A percentile compares a stretch with the other conserved stretches of the same genome.
phyloP scores from a whole-genome alignment of 2,888 invertebrate species.

The Anodontia alba region DNA sequence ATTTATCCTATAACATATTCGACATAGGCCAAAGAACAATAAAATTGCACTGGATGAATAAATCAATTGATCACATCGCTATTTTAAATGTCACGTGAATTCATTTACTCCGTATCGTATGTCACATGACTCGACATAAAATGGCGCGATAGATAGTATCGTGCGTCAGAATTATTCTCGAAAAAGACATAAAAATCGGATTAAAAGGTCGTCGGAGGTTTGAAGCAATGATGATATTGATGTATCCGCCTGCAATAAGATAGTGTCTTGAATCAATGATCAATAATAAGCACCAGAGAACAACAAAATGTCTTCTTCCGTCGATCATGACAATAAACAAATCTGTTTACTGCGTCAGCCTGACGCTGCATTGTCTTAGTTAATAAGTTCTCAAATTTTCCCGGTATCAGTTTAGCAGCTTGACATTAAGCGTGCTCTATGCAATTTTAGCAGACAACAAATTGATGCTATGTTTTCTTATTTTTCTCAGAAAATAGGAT shows the following conservation, averaged over 20 bases:
- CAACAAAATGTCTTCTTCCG: not conserved
- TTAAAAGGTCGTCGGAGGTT: slow-evolving; percentile 12
- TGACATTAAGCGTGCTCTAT: too few species aligned
- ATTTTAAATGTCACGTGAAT: slow-evolving; percentile 26
- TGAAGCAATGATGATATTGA: slow-evolving; percentile 1
- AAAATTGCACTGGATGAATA: not conserved
- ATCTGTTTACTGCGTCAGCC: too few species aligned
- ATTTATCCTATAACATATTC: not conserved
- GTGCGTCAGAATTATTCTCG: not conserved
- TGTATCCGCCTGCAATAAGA: not conserved
- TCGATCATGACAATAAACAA: not conserved
- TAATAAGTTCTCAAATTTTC: too few species aligned
- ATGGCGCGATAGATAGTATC: slow-evolving; percentile 14
- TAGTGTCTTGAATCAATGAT: not conserved
- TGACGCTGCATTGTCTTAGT: too few species aligned
- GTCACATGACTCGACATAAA: slow-evolving; percentile 25
- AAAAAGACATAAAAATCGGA: not conserved
- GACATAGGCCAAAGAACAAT: slow-evolving; percentile 1
- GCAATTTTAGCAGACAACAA: too few species aligned
- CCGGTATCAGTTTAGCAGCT: too few species aligned
- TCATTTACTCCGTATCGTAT: slow-evolving; percentile 22
- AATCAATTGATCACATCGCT: slow-evolving; percentile 23
- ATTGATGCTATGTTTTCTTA: too few species aligned
- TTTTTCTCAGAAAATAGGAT: too few species aligned
- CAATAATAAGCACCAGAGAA: not conserved